Conservation (phyloP, 2,797 vertebrate genomes). For the Sebastes miniatus region DNA sequence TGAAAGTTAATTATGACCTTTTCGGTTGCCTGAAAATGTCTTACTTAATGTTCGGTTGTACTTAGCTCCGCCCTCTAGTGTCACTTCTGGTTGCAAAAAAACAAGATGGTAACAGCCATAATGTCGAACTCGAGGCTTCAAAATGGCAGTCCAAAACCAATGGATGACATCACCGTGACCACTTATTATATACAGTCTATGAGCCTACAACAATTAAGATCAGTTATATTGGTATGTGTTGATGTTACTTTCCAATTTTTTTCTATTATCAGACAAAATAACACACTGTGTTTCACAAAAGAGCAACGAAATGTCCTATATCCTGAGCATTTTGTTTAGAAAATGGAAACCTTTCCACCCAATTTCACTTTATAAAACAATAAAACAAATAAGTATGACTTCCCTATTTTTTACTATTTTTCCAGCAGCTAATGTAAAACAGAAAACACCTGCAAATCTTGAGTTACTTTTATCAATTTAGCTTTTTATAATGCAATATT, state of each 20-base stretch:
- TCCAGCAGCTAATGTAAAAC: not conserved
- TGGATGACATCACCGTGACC: too few relatives aligned
- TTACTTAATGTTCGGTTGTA: too few relatives aligned
- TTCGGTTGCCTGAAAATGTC: too few relatives aligned
- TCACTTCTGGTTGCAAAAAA: too few relatives aligned
- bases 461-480: not conserved
- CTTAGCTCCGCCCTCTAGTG: fast-evolving
- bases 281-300: not conserved
- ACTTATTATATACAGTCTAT: too few relatives aligned
- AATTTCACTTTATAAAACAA: not conserved
- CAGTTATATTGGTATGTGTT: not conserved
- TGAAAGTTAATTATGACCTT: too few relatives aligned
- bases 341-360: not conserved
- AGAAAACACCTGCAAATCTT: too few relatives aligned
- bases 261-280: not conserved
- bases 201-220: not conserved
- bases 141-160: too few relatives aligned
- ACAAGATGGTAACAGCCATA: too few relatives aligned
- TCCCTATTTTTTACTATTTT: not conserved
- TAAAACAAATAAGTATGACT: not conserved
- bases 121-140: too few relatives aligned
- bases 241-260: not conserved
- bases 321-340: not conserved
- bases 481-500: not conserved
- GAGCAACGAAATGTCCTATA: not conserved